Evolutionary conservation across 37 sponge, comb jelly and placozoan species (phyloP).

Genomic region (Eunapius fragilis): DNA sequence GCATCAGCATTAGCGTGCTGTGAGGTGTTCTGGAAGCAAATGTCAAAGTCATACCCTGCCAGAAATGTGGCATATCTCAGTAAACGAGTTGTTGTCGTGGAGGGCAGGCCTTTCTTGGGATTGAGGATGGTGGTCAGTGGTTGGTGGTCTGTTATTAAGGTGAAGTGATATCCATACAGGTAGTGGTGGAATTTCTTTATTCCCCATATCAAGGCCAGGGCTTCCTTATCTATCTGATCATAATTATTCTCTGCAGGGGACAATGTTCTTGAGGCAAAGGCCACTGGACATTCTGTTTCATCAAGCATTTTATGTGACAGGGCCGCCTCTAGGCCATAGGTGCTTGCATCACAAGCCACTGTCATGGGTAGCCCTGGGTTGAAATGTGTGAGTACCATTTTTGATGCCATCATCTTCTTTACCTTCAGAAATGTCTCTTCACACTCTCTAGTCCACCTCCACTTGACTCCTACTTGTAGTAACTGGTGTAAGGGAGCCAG

Average conservation of each 20-base stretch:
- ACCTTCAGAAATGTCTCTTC: too few relatives aligned
- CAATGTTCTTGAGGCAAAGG: slow-evolving; percentile 61
- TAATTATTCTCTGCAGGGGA: slow-evolving; percentile 46
- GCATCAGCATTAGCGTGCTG: slow-evolving; percentile 62
- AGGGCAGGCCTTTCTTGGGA: slow-evolving; percentile 32
- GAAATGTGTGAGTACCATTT: slow-evolving; percentile 37
- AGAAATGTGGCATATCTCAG: slow-evolving; percentile 54
- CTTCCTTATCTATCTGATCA: slow-evolving; percentile 64
- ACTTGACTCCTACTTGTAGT: too few relatives aligned
- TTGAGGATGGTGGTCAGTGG: slow-evolving; percentile 46
- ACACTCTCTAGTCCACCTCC: too few relatives aligned
- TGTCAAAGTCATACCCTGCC: slow-evolving; percentile 35
- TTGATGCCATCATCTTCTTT: too few relatives aligned
- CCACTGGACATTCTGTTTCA: slow-evolving; percentile 39
- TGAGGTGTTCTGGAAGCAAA: slow-evolving; percentile 27
- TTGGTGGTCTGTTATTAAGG: slow-evolving; percentile 53
- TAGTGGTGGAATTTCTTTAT: slow-evolving; percentile 69
- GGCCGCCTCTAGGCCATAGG: slow-evolving; percentile 48
- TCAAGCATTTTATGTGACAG: slow-evolving; percentile 44
- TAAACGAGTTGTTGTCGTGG: slow-evolving; percentile 39
- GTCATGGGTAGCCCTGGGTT: slow-evolving; percentile 13
- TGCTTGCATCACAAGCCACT: slow-evolving; percentile 39
- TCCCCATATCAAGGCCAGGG: slow-evolving; percentile 29
- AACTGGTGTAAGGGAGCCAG: too few relatives aligned
- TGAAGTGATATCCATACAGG: slow-evolving; percentile 64